These are phyloP conservation scores for Rhagophthalmus giganteus DNA, from an alignment of 2,888 invertebrate genomes.

Conservation along the genomic window DNA sequence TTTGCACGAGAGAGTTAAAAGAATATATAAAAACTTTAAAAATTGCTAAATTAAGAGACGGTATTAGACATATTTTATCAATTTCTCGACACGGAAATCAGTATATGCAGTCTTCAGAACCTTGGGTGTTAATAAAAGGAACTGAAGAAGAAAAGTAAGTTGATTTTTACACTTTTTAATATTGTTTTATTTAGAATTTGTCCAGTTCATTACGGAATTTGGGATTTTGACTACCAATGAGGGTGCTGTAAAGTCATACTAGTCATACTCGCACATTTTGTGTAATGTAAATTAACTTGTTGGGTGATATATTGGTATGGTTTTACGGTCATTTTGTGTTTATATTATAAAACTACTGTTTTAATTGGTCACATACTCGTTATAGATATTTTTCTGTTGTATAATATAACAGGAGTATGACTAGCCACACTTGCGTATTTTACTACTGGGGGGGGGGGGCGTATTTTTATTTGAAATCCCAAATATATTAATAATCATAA, in stretches of 20 bases:
- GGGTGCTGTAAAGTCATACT: no score
- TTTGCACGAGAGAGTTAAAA: conserved; percentile 76
- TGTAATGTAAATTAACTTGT: no score
- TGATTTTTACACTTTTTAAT: not conserved
- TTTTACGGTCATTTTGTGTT: no score
- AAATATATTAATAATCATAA: not conserved
- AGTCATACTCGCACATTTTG: no score
- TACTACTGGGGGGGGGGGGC: no score
- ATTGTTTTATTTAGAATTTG: conserved; percentile 1
- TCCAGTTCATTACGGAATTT: no score
- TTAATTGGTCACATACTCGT: not conserved
- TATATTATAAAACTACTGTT: no score
- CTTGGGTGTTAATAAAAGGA: conserved; percentile 93
- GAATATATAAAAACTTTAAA: conserved; percentile 75
- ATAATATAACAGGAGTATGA: not conserved
- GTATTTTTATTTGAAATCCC: not conserved
- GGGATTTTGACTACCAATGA: no score
- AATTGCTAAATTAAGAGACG: conserved; percentile 80
- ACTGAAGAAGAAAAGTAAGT: conserved; percentile 72
- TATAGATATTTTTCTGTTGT: not conserved
- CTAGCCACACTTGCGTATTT: not conserved
- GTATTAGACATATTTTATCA: conserved; percentile 78
- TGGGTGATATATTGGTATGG: no score
- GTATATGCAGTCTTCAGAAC: conserved; percentile 92
- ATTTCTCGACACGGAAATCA: conserved; percentile 94